Conservation (phyloP, 2,797 vertebrate species). For the Mormyrops attenuatus region DNA sequence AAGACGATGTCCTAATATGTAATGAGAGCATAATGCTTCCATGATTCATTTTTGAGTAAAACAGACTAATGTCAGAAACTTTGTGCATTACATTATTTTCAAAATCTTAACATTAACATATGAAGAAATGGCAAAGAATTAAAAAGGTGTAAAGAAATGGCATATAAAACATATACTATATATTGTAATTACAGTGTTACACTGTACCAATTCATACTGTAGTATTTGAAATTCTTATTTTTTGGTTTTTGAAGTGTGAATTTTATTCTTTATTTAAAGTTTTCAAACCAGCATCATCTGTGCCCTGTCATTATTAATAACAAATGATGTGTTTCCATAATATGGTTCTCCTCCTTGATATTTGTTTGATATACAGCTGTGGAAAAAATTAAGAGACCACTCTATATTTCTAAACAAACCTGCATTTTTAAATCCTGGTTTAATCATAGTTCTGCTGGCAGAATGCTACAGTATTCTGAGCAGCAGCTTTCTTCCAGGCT, state of each 20-base stretch:
- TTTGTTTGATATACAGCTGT: neutral
- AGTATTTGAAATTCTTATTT: slow-evolving; percentile 49
- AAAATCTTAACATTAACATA: slow-evolving; percentile 30
- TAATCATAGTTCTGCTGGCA: too few species aligned
- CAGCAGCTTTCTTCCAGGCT: neutral
- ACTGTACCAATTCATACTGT: slow-evolving; percentile 54
- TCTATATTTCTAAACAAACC: neutral
- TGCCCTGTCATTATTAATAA: slow-evolving; percentile 46
- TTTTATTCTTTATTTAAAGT: slow-evolving; percentile 58
- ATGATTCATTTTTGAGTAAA: slow-evolving; percentile 36
- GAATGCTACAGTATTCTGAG: neutral
- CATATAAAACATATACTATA: slow-evolving; percentile 41
- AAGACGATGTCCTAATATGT: slow-evolving; percentile 13
- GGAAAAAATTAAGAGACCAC: neutral
- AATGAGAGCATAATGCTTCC: slow-evolving; percentile 29
- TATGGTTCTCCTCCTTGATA: neutral
- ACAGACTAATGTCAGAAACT: slow-evolving; percentile 23
- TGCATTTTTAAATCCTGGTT: neutral
- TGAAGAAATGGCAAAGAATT: slow-evolving; percentile 30
- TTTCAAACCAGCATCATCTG: slow-evolving; percentile 41
- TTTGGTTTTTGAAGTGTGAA: slow-evolving; percentile 54
- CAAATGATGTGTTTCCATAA: neutral
- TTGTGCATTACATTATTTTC: slow-evolving; percentile 40
- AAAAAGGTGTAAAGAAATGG: slow-evolving; percentile 52
- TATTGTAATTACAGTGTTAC: slow-evolving; percentile 58